These are phyloP conservation scores for Capitella teleta DNA, from an alignment of 1,140 invertebrate genomes.

Conservation along the genomic window DNA sequence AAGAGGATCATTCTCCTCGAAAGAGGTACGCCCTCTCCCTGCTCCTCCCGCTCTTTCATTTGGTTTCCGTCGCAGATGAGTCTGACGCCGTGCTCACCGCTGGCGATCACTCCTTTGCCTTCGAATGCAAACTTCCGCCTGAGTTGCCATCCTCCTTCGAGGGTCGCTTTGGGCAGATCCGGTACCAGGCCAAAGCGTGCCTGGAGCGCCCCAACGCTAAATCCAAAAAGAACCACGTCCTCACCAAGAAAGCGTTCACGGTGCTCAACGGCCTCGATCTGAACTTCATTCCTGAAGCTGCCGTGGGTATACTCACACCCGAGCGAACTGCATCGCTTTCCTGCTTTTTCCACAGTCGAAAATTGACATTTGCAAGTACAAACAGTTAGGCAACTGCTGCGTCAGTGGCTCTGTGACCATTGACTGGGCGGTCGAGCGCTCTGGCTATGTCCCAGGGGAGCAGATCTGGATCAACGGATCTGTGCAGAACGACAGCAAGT, in stretches of 20 bases:
- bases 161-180: conserved; percentile 8
- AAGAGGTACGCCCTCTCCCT: conserved; percentile 1
- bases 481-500: conserved; percentile 12
- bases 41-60: too few relatives aligned
- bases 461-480: conserved; percentile 10
- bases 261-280: conserved; percentile 11
- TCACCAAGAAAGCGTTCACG: conserved; percentile 8
- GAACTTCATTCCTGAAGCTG: conserved; percentile 13
- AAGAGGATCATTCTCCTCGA: conserved; percentile 9
- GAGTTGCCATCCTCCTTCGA: conserved; percentile 12
- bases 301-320: too few relatives aligned
- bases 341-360: neutral
- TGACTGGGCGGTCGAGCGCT: conserved; percentile 12
- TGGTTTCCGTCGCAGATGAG: too few relatives aligned
- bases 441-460: conserved; percentile 12
- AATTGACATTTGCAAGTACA: conserved; percentile 14
- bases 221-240: conserved; percentile 9
- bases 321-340: neutral
- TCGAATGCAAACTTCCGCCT: conserved; percentile 8
- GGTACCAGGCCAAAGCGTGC: conserved; percentile 4
- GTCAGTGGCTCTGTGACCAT: conserved; percentile 10
- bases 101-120: conserved; percentile 4
- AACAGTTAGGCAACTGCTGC: conserved; percentile 10
- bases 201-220: conserved; percentile 2
- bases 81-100: neutral